Percentiles rank a stretch among this genome's conserved stretches.
Evolutionary conservation across 1,140 invertebrate genomes (phyloP).

Genomic region (Parapsyche elsis): DNA sequence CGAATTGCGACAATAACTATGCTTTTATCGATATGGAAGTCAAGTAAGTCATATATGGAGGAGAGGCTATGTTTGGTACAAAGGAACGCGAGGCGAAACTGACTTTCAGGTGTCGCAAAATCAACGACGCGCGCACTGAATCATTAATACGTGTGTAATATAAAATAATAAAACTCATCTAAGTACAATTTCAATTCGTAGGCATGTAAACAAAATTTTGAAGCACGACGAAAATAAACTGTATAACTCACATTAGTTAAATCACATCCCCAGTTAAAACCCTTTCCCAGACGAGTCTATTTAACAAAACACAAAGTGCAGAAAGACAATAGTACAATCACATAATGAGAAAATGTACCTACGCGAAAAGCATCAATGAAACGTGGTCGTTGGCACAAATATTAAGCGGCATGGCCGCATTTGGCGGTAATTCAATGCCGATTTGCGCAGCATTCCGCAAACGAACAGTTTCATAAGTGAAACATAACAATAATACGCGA

Average conservation of each 20-base stretch:
- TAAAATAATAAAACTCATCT: background rate
- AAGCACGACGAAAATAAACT: too few species aligned
- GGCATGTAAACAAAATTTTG: too few species aligned
- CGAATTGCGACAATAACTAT: background rate
- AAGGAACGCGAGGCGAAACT: conserved; percentile 34
- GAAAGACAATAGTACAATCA: background rate
- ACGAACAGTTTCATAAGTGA: conserved; percentile 9
- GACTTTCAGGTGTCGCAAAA: conserved; percentile 44
- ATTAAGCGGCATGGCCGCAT: background rate
- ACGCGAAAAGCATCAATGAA: background rate
- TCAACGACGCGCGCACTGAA: background rate
- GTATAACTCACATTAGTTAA: too few species aligned
- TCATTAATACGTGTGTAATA: background rate
- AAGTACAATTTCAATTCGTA: too few species aligned
- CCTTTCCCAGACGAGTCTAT: too few species aligned
- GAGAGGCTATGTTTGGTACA: background rate
- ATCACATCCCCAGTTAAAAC: too few species aligned
- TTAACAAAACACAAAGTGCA: too few species aligned
- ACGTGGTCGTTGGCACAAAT: conserved; percentile 8
- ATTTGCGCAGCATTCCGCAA: background rate
- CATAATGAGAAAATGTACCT: background rate
- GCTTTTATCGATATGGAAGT: background rate
- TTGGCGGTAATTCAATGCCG: conserved; percentile 6
- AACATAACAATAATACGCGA: conserved; percentile 3
- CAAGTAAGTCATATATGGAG: background rate